A percentile compares a stretch with the other conserved stretches of the same genome.
Evolutionary conservation across 2,113 vertebrate species (phyloP).

Genomic region (Psittacula cyanocephala): DNA sequence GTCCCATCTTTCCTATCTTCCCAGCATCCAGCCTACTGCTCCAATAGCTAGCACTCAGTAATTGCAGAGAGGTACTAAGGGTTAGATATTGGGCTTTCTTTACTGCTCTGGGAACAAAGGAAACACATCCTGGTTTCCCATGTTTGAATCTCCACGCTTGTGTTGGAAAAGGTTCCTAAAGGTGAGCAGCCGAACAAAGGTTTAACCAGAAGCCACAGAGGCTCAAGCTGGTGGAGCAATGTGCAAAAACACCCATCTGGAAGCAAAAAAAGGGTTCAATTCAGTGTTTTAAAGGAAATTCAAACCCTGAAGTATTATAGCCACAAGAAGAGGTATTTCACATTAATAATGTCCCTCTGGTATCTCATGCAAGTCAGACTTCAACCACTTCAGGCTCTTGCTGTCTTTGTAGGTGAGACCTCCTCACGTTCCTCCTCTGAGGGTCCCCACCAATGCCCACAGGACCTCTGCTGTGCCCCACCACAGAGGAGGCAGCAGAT

Average conservation of each 20-base stretch:
- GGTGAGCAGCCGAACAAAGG: background rate
- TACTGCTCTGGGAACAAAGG: background rate
- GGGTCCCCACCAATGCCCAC: background rate
- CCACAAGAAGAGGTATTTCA: background rate
- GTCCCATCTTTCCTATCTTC: background rate
- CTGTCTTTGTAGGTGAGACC: background rate
- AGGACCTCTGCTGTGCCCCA: background rate
- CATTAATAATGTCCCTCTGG: background rate
- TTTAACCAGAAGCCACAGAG: background rate
- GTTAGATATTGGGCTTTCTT: background rate
- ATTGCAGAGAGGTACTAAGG: background rate
- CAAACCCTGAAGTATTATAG: background rate
- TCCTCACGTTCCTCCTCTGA: background rate
- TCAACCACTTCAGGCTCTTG: background rate
- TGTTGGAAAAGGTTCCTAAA: rapidly evolving
- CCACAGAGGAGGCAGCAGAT: background rate
- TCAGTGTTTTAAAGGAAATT: background rate
- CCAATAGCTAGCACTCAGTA: background rate
- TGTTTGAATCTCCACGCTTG: background rate
- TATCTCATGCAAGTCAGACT: background rate
- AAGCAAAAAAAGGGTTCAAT: background rate
- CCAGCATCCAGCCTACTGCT: background rate
- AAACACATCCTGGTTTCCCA: background rate
- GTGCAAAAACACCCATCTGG: background rate
- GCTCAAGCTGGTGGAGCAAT: background rate